Conservation (phyloP, 1,140 invertebrate genomes). For the Trichomalopsis sarcophagae region DNA sequence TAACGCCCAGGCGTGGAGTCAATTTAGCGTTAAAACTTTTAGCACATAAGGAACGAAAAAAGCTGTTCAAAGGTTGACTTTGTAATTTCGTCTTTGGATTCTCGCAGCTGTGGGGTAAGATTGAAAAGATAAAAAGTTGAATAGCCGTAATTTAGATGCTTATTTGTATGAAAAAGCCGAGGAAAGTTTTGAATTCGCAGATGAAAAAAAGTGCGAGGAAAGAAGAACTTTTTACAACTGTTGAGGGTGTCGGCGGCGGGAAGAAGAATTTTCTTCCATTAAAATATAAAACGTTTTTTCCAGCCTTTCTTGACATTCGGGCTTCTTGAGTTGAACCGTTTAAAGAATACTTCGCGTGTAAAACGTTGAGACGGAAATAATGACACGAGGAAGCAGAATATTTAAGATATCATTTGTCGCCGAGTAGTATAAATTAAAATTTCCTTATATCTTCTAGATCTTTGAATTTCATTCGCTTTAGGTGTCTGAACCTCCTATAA, state of each 20-base stretch:
- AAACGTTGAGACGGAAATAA: not conserved
- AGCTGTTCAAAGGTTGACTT: not conserved
- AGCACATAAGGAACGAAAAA: not conserved
- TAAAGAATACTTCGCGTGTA: not conserved
- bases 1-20: not conserved
- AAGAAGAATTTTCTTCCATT: constrained; percentile 2
- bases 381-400: not conserved
- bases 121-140: constrained; percentile 30
- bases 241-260: not conserved
- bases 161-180: constrained; percentile 1
- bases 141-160: constrained; percentile 20
- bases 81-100: constrained; percentile 14
- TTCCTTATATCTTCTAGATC: not conserved
- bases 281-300: not conserved
- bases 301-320: not conserved
- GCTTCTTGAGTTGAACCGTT: not conserved
- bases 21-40: not conserved
- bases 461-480: not conserved
- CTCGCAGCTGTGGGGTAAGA: not conserved
- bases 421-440: not conserved
- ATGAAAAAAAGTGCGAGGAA: not conserved
- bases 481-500: not conserved
- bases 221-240: not conserved
- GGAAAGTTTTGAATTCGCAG: constrained; percentile 1
- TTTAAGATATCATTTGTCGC: not conserved